Evolutionary conservation across 64 coral and sea anemone species (phyloP).

Genomic region (Montipora cactus): DNA sequence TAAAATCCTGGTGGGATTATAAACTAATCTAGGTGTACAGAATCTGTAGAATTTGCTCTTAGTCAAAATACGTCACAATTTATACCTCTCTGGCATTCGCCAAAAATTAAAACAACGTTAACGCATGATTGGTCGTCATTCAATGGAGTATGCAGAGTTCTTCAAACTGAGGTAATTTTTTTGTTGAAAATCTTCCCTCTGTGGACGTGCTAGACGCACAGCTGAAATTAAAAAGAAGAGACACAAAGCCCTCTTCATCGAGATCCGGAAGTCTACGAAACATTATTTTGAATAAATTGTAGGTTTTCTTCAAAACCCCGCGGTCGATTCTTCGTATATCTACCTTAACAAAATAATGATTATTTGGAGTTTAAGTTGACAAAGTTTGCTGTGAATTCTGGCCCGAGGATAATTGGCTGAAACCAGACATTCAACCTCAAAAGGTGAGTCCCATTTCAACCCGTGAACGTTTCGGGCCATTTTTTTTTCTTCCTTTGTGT

Average conservation of each 20-base stretch:
- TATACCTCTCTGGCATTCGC: no score
- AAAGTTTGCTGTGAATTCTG: not conserved
- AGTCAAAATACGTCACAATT: no score
- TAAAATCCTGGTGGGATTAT: not conserved
- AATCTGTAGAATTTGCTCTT: no score
- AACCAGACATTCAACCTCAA: no score
- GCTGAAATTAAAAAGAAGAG: conserved; percentile 31
- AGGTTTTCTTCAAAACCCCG: not conserved
- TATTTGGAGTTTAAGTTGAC: not conserved
- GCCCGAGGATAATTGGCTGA: not conserved
- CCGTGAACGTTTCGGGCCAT: no score
- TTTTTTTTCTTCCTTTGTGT: no score
- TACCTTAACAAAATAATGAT: not conserved
- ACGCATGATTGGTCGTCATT: not conserved
- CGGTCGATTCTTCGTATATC: not conserved
- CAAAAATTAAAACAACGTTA: not conserved
- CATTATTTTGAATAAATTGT: conserved; percentile 12
- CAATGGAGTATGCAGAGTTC: not conserved
- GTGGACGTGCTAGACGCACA: not conserved
- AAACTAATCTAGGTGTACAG: not conserved
- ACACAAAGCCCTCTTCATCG: conserved; percentile 13
- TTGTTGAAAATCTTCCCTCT: not conserved
- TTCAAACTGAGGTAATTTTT: not conserved
- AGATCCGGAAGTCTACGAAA: conserved; percentile 17
- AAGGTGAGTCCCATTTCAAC: no score